These are phyloP conservation scores for Merops nubicus DNA, from an alignment of 2,113 vertebrate genomes.

Conservation along the genomic window DNA sequence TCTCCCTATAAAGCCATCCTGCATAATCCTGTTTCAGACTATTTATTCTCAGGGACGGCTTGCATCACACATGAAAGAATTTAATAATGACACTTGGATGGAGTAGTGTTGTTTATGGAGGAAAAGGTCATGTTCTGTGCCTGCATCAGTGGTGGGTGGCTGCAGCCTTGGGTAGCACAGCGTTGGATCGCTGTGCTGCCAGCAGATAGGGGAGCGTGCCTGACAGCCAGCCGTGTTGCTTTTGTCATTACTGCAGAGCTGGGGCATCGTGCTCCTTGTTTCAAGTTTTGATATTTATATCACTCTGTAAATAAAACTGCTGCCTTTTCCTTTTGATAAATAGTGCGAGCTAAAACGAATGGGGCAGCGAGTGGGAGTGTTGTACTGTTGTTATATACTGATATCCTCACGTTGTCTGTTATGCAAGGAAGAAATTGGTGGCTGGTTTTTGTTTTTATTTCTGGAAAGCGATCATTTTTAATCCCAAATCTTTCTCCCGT, in stretches of 20 bases:
- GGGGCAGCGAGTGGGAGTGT: background rate
- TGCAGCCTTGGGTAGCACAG: background rate
- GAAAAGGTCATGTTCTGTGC: background rate
- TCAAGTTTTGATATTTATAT: constrained; percentile 50
- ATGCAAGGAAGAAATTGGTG: background rate
- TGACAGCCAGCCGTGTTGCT: background rate
- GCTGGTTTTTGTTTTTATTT: constrained; percentile 23
- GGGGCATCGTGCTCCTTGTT: background rate
- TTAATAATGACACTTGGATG: constrained; percentile 23
- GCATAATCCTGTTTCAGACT: background rate
- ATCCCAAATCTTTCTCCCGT: background rate
- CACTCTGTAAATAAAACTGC: constrained; percentile 36
- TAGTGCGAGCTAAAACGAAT: background rate
- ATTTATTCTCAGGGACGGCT: constrained; percentile 9
- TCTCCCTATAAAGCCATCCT: constrained; percentile 5
- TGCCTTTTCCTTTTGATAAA: constrained; percentile 41
- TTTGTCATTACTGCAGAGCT: constrained; percentile 15
- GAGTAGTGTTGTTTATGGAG: constrained; percentile 41
- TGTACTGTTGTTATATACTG: background rate
- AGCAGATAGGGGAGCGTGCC: background rate
- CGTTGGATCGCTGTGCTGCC: background rate
- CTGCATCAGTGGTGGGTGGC: background rate
- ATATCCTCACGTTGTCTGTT: background rate
- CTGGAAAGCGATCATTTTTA: constrained; percentile 6
- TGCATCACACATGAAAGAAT: constrained; percentile 49